Percentiles rank a stretch among this genome's conserved stretches.
These are phyloP conservation scores for Drosophila mulleri DNA, from an alignment of 2,888 invertebrate genomes.

Conservation along the genomic window DNA sequence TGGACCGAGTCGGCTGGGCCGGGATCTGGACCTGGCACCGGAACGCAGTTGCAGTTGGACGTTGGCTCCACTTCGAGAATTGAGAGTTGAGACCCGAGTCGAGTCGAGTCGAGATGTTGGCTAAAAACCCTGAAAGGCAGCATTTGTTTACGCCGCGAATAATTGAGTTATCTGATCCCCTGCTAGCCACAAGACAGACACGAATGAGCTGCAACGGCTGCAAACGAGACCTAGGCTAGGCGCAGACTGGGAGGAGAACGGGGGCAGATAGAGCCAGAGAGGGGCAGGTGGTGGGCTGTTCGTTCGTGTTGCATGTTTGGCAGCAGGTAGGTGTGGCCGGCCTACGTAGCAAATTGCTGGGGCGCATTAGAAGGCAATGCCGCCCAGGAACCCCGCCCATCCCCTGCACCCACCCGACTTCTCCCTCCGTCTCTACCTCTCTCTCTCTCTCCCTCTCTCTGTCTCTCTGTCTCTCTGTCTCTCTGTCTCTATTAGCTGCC, in stretches of 20 bases:
- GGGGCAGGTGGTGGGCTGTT: slow-evolving; percentile 1
- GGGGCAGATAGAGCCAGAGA: neutral
- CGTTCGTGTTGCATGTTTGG: slow-evolving; percentile 60
- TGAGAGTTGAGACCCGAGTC: neutral
- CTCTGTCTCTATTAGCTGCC: neutral
- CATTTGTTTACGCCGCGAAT: slow-evolving; percentile 84
- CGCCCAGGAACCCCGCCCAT: slow-evolving; percentile 33
- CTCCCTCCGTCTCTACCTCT: neutral
- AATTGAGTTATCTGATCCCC: slow-evolving; percentile 84
- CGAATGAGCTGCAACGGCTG: slow-evolving; percentile 18
- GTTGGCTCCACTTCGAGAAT: slow-evolving; percentile 18
- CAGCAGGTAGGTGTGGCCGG: slow-evolving; percentile 78
- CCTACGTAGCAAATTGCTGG: slow-evolving; percentile 76
- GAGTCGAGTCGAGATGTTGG: slow-evolving; percentile 26
- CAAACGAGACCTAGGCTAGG: slow-evolving; percentile 55
- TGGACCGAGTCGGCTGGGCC: slow-evolving; percentile 3
- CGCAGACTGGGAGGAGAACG: neutral
- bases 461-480: neutral
- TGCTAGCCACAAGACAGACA: slow-evolving; percentile 69
- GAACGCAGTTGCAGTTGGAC: slow-evolving; percentile 8
- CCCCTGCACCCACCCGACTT: neutral
- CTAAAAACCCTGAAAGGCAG: slow-evolving; percentile 76
- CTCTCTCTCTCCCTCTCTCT: neutral
- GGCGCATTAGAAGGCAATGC: slow-evolving; percentile 70
- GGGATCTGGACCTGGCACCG: slow-evolving; percentile 5